Percentiles rank a stretch among this genome's conserved stretches.
phyloP scores from a whole-genome alignment of 2,113 vertebrate genomes.

The Grantiella picta region DNA sequence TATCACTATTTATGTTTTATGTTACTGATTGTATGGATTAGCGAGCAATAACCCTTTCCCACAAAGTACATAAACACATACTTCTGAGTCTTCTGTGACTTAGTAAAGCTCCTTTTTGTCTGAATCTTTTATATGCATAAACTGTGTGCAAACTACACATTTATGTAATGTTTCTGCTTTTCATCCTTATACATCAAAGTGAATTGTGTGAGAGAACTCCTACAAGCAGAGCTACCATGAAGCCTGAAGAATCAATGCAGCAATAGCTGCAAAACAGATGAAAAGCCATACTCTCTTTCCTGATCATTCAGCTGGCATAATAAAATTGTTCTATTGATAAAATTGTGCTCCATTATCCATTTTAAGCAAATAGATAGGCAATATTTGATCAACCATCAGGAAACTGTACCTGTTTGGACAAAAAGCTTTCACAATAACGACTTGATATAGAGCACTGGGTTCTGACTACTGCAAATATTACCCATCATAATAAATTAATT shows the following conservation, averaged over 20 bases:
- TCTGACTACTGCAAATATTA: neutral
- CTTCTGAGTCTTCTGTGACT: neutral
- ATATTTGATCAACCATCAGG: neutral
- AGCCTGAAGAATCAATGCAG: neutral
- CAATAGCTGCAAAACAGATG: neutral
- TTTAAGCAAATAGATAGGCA: neutral
- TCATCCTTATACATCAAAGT: neutral
- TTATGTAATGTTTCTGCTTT: neutral
- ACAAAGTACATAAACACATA: neutral
- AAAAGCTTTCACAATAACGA: neutral
- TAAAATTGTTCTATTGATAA: neutral
- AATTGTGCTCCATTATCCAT: neutral
- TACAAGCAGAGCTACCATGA: neutral
- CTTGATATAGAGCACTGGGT: neutral
- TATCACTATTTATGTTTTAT: neutral
- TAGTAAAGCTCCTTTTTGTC: neutral
- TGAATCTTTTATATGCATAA: neutral
- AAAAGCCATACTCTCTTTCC: neutral
- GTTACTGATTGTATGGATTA: neutral
- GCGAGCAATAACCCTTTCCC: neutral
- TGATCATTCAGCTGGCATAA: neutral
- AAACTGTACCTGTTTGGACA: neutral
- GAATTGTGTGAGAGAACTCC: neutral
- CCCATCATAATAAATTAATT: neutral
- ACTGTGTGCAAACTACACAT: neutral